Evolutionary conservation across 2,113 vertebrate genomes (phyloP).

Genomic region (Leucosticte australis): DNA sequence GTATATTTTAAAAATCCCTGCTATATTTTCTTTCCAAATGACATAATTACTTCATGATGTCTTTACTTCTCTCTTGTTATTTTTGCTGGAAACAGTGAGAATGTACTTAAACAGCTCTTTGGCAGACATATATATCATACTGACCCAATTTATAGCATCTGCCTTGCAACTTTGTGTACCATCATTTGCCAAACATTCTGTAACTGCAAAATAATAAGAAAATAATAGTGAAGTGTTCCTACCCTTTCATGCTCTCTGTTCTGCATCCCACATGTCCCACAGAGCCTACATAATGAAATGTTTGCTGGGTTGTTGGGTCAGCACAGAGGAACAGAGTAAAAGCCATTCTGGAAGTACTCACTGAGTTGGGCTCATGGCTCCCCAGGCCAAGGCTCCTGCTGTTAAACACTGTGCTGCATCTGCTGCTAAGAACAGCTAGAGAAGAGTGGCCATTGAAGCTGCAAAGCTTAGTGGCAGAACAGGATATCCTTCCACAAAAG

Average conservation of each 20-base stretch:
- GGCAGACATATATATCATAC: slow-evolving; percentile 24
- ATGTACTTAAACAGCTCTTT: slow-evolving; percentile 33
- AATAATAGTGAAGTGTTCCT: slow-evolving; percentile 38
- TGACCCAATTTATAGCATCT: slow-evolving; percentile 57
- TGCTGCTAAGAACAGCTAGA: background rate
- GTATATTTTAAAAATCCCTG: slow-evolving; percentile 5
- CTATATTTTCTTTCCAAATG: slow-evolving; percentile 34
- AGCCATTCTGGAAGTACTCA: background rate
- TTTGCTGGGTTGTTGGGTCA: slow-evolving; percentile 47
- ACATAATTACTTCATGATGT: slow-evolving; percentile 59
- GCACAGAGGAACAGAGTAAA: background rate
- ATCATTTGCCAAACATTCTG: slow-evolving; percentile 19
- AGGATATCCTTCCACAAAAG: background rate
- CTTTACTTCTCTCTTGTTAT: slow-evolving; percentile 26
- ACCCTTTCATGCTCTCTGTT: slow-evolving; percentile 12
- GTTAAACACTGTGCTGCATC: background rate
- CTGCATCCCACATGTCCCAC: slow-evolving; percentile 41
- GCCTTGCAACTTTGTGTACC: background rate
- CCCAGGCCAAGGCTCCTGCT: background rate
- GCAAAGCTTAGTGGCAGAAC: background rate
- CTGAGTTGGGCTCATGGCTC: background rate
- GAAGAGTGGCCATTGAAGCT: background rate
- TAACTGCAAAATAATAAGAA: slow-evolving; percentile 50
- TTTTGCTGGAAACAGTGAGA: slow-evolving; percentile 46
- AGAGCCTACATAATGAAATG: slow-evolving; percentile 48